Conservation (phyloP, 2,113 vertebrate species). For the Tylochromis polylepis region DNA sequence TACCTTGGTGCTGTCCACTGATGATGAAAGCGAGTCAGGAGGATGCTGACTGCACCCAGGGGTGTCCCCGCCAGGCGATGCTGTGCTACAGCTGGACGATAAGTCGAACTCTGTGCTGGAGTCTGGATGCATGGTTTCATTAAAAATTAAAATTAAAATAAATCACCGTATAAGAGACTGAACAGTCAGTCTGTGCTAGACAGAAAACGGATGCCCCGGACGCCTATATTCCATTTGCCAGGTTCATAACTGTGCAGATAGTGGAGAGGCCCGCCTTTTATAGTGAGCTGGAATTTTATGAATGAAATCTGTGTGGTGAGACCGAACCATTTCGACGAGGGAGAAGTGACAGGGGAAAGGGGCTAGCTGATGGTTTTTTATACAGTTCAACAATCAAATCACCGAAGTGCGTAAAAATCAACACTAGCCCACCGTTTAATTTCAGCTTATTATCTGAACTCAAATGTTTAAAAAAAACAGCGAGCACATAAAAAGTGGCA, state of each 20-base stretch:
- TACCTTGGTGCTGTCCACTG: slow-evolving; percentile 81
- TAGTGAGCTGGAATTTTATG: slow-evolving; percentile 80
- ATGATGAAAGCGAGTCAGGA: slow-evolving; percentile 81
- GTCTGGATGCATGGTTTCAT: slow-evolving; percentile 80
- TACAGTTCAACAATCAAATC: not conserved
- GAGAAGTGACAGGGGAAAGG: not conserved
- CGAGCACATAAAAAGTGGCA: not conserved
- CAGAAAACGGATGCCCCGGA: not conserved
- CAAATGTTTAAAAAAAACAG: not conserved
- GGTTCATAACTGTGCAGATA: slow-evolving; percentile 61
- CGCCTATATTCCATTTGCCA: slow-evolving; percentile 50
- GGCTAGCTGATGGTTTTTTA: not conserved
- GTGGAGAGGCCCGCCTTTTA: slow-evolving; percentile 73
- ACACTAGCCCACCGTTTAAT: not conserved
- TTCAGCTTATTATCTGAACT: not conserved
- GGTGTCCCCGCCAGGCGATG: slow-evolving; percentile 85
- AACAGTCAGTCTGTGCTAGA: not conserved
- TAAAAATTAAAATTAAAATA: slow-evolving; percentile 5
- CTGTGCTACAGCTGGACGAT: slow-evolving; percentile 87
- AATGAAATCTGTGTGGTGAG: slow-evolving; percentile 78
- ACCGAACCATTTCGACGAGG: slow-evolving; percentile 68
- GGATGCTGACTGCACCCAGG: slow-evolving; percentile 83
- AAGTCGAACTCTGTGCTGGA: slow-evolving; percentile 82
- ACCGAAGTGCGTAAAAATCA: not conserved
- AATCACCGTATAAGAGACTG: not conserved